Percentiles rank a stretch among this genome's conserved stretches.
Conservation (phyloP, 2,797 vertebrate genomes). For the Brachyrhaphis roseni region DNA sequence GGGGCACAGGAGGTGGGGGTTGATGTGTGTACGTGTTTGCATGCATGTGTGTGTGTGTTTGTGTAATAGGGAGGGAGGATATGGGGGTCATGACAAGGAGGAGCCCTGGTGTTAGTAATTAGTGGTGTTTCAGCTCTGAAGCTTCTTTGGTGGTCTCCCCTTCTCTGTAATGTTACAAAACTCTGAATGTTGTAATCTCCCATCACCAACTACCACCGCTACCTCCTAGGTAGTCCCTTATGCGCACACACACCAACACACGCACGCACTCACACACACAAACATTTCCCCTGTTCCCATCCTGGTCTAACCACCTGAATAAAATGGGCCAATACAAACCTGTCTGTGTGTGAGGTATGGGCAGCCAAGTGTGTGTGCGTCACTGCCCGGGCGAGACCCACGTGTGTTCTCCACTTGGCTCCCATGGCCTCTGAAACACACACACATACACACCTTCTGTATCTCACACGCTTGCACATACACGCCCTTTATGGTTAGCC, state of each 20-base stretch:
- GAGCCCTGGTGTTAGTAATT: conserved; percentile 90
- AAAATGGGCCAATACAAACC: conserved; percentile 79
- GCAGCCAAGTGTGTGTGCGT: conserved; percentile 84
- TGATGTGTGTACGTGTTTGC: conserved; percentile 48
- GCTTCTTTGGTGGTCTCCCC: conserved; percentile 92
- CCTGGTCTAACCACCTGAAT: conserved; percentile 79
- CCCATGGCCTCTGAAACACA: conserved; percentile 59
- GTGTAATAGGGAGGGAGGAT: conserved; percentile 61
- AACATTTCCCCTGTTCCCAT: conserved; percentile 66
- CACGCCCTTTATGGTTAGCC: conserved; percentile 53
- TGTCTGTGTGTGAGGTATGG: conserved; percentile 77
- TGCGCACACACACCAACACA: conserved; percentile 49
- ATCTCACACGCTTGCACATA: conserved; percentile 41
- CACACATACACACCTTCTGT: conserved; percentile 15
- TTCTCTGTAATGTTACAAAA: conserved; percentile 84
- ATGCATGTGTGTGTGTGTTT: conserved; percentile 51
- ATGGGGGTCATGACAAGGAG: conserved; percentile 83
- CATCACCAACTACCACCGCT: conserved; percentile 81
- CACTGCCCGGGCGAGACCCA: conserved; percentile 77
- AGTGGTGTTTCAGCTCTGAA: conserved; percentile 88
- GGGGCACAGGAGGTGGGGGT: conserved; percentile 71
- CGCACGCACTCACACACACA: conserved; percentile 45
- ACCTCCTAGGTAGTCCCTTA: conserved; percentile 75
- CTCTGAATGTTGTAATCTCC: conserved; percentile 91
- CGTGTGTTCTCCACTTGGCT: conserved; percentile 69